These are phyloP conservation scores for Eilema depressum DNA, from an alignment of 2,888 invertebrate species.

Conservation along the genomic window DNA sequence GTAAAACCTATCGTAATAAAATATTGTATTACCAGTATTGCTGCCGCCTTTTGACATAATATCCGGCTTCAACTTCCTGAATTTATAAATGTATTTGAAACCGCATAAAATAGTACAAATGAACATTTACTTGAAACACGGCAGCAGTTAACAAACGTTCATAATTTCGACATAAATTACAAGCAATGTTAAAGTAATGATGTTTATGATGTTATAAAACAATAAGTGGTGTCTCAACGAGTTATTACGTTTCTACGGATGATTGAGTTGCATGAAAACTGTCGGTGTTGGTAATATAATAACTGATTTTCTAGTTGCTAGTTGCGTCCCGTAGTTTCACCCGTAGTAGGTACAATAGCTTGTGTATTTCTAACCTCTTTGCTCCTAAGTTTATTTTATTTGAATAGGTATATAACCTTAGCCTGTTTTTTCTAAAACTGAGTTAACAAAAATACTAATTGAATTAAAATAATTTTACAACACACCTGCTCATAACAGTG, in stretches of 20 bases:
- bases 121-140: conserved; percentile 28
- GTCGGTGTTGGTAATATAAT: background rate
- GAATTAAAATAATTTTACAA: no score
- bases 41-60: conserved; percentile 17
- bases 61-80: conserved; percentile 36
- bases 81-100: conserved; percentile 29
- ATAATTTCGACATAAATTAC: conserved; percentile 28
- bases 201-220: conserved; percentile 26
- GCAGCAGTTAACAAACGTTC: conserved; percentile 25
- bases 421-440: no score
- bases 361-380: no score
- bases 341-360: background rate
- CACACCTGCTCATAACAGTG: no score
- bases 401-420: no score
- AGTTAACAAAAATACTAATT: no score
- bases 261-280: conserved; percentile 57
- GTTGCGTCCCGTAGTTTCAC: background rate
- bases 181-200: conserved; percentile 20
- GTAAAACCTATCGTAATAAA: conserved; percentile 20
- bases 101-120: conserved; percentile 30
- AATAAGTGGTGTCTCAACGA: conserved; percentile 24
- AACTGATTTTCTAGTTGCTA: background rate
- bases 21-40: conserved; percentile 11
- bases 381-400: no score
- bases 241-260: conserved; percentile 53